Evolutionary conservation across 2,888 invertebrate genomes (phyloP).

Genomic region (Leucophenga maculata): DNA sequence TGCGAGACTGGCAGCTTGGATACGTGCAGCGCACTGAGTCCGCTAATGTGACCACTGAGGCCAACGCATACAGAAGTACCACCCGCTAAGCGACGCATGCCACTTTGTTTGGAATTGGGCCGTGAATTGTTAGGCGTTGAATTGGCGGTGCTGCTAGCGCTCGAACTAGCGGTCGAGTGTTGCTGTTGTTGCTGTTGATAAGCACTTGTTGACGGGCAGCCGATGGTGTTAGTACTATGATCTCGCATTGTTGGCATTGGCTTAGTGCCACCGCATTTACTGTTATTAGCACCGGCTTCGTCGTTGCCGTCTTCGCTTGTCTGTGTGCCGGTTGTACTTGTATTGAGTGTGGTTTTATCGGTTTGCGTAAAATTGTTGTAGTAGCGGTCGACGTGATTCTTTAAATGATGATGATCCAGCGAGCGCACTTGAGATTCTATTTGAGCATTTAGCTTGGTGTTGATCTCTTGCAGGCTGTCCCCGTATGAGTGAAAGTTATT

Average conservation of each 20-base stretch:
- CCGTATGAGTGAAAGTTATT: background rate
- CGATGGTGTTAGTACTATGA: slow-evolving; percentile 67
- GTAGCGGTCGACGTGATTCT: slow-evolving; percentile 64
- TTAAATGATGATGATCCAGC: slow-evolving; percentile 67
- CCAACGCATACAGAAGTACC: slow-evolving; percentile 29
- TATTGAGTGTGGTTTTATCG: slow-evolving; percentile 57
- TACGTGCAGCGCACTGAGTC: slow-evolving; percentile 39
- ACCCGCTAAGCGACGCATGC: slow-evolving; percentile 63
- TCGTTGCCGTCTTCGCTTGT: slow-evolving; percentile 32
- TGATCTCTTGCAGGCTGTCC: slow-evolving; percentile 72
- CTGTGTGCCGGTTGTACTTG: slow-evolving; percentile 46
- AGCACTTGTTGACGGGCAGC: slow-evolving; percentile 56
- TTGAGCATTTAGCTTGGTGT: slow-evolving; percentile 75
- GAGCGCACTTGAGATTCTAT: slow-evolving; percentile 72
- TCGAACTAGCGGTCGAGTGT: slow-evolving; percentile 66
- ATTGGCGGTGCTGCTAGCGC: slow-evolving; percentile 70
- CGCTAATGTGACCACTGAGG: slow-evolving; percentile 30
- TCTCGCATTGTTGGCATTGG: slow-evolving; percentile 43
- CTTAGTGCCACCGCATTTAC: background rate
- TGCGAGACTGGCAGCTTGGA: slow-evolving; percentile 74
- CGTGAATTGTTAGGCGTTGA: slow-evolving; percentile 70
- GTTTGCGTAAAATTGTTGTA: slow-evolving; percentile 72
- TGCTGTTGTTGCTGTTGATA: slow-evolving; percentile 47
- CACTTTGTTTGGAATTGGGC: slow-evolving; percentile 74
- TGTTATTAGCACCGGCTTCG: background rate